Base-by-base conservation (phyloP, 2,113 vertebrate species). In the Rhizomys pruinosus region DNA sequence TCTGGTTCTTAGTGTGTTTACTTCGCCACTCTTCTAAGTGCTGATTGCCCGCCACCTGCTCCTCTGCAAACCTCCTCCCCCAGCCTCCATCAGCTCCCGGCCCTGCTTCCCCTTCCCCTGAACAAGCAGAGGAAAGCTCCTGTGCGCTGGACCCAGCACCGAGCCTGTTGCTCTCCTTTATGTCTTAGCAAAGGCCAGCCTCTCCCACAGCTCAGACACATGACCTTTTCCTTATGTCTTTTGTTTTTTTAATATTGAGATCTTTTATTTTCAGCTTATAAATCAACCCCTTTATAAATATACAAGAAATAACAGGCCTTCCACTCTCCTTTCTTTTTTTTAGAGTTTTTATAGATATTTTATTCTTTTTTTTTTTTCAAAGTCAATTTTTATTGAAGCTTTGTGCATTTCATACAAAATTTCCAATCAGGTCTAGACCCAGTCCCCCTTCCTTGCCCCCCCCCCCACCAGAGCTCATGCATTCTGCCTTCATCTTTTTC, bases 201-300 rank as follows among this genome's bases (percentile, higher is more conserved):
- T 11, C 55, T 55, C 64, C 64, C 23, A n/a, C 25, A 0, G 1
- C 44, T 78, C 29, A 15, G 42, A 17, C 44, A 2, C 32, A 1
- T 29, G 81, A 29, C 47, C 74, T 68, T 25, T 22, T 42, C n/a
- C n/a, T n/a, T n/a, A n/a, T n/a, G n/a, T n/a, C 44, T 73, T 3
- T 25, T 27, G 3, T 0, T 3, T 55, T 19, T 3, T 74, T 17
- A 11, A 0, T 39, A 7, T 29, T 16, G n/a, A n/a, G n/a, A n/a
- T n/a, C n/a, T n/a, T n/a, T n/a, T n/a, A n/a, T n/a, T n/a, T n/a
- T n/a, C n/a, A n/a, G n/a, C n/a, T n/a, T n/a, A n/a, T n/a, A n/a
- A n/a, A n/a, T n/a, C n/a, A n/a, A n/a, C n/a, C n/a, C n/a, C n/a
- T n/a, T n/a, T n/a, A n/a, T n/a, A n/a, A n/a, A n/a, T n/a, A n/a